Percentiles rank a stretch among this genome's conserved stretches.
These are phyloP conservation scores for Psittacula cyanocephala DNA, from an alignment of 2,113 vertebrate genomes.

Conservation along the genomic window DNA sequence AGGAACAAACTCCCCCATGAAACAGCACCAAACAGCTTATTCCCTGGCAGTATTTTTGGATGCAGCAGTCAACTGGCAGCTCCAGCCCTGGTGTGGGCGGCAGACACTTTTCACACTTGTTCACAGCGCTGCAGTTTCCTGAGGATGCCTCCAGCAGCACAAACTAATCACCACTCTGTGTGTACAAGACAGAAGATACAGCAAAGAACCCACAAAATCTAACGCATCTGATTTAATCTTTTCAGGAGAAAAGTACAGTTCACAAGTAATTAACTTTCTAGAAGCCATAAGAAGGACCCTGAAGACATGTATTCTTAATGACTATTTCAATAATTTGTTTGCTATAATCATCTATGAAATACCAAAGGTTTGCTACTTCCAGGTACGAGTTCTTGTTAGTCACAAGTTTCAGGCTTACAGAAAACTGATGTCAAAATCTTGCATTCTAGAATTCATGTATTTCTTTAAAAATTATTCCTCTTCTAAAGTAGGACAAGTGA, in stretches of 20 bases:
- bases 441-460: not conserved
- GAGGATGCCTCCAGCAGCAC: not conserved
- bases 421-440: not conserved
- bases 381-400: not conserved
- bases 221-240: not conserved
- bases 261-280: not conserved
- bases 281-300: not conserved
- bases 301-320: not conserved
- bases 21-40: rapidly evolving
- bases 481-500: not conserved
- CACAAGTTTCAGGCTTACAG: not conserved
- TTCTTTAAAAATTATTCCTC: not conserved
- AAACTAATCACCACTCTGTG: rapidly evolving
- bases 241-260: not conserved
- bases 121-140: not conserved
- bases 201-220: not conserved
- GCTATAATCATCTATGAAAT: not conserved
- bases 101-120: not conserved
- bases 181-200: not conserved
- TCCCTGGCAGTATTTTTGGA: not conserved
- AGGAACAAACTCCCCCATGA: rapidly evolving
- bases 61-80: not conserved
- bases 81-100: not conserved
- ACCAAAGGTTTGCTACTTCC: not conserved
- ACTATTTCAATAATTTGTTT: not conserved